A percentile compares a stretch with the other conserved stretches of the same genome.
phyloP scores from a whole-genome alignment of 2,888 invertebrate species.

The Uropetala carovei region DNA sequence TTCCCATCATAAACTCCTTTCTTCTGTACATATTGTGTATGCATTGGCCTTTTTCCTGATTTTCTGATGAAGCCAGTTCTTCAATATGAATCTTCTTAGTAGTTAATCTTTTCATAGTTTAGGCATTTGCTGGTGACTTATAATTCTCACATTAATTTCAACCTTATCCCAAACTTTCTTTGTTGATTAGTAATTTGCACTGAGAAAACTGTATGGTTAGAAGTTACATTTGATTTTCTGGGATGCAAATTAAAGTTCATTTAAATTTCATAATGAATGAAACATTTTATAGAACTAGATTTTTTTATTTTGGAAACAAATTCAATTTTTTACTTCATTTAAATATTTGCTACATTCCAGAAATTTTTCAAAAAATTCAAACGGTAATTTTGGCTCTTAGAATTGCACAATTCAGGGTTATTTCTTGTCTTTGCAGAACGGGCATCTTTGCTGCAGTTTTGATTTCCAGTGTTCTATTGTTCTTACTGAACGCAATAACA shows the following conservation, averaged over 20 bases:
- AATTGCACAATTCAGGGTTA: constrained; percentile 70
- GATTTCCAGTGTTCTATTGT: constrained; percentile 75
- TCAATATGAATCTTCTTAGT: constrained; percentile 56
- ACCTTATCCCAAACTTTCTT: constrained; percentile 58
- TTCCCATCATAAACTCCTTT: neutral
- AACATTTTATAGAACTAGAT: constrained; percentile 53
- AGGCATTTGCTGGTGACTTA: constrained; percentile 63
- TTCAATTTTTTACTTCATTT: constrained; percentile 55
- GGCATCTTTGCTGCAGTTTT: constrained; percentile 77
- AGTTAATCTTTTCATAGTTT: constrained; percentile 56
- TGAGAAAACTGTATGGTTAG: constrained; percentile 51
- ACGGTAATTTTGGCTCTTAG: constrained; percentile 17
- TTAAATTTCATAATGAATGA: constrained; percentile 51
- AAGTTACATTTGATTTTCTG: constrained; percentile 59
- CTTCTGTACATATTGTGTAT: constrained; percentile 40
- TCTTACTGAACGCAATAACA: constrained; percentile 72
- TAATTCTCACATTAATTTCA: constrained; percentile 59
- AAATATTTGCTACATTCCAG: constrained; percentile 51
- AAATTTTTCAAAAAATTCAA: constrained; percentile 31
- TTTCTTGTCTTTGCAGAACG: constrained; percentile 74
- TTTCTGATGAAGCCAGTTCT: constrained; percentile 62
- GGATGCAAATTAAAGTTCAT: constrained; percentile 60
- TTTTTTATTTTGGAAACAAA: constrained; percentile 36
- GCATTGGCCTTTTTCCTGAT: constrained; percentile 56
- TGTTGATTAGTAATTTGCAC: constrained; percentile 49